phyloP scores from a whole-genome alignment of 2,113 vertebrate species.

The Syngnathus scovelli region DNA sequence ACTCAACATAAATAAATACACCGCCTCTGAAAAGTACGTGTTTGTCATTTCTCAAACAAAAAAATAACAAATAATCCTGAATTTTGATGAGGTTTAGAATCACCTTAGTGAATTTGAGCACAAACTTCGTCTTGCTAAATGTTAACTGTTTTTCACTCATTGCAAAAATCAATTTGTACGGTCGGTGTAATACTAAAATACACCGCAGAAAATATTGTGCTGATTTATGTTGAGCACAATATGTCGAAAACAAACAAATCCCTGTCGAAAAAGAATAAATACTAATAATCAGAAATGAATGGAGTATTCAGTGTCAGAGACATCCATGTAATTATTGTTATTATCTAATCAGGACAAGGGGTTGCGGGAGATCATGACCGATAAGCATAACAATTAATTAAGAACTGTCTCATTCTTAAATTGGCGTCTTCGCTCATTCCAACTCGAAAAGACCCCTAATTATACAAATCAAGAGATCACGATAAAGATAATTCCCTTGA shows the following conservation, averaged over 20 bases:
- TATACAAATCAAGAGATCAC: too few species aligned
- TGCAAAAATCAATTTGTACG: too few species aligned
- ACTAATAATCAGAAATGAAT: background rate
- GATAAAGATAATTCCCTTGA: too few species aligned
- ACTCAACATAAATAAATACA: too few species aligned
- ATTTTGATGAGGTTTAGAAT: background rate
- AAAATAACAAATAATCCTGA: background rate
- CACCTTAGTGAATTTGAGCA: background rate
- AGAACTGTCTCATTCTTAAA: background rate
- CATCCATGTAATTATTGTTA: conserved; percentile 8
- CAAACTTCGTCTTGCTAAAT: too few species aligned
- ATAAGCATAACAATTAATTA: conserved; percentile 14
- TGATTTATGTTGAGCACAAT: background rate
- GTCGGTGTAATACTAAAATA: too few species aligned
- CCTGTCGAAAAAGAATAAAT: too few species aligned
- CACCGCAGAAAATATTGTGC: background rate
- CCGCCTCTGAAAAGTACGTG: too few species aligned
- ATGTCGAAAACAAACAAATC: background rate
- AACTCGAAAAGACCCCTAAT: too few species aligned
- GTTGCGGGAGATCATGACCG: background rate
- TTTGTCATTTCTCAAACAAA: too few species aligned
- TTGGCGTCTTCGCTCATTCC: background rate
- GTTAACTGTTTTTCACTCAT: too few species aligned
- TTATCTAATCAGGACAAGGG: conserved; percentile 11
- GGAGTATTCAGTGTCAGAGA: conserved; percentile 2